Percentiles rank a stretch among this genome's conserved stretches.
phyloP scores from a whole-genome alignment of 2,113 vertebrate species.

The Halichoeres trimaculatus region DNA sequence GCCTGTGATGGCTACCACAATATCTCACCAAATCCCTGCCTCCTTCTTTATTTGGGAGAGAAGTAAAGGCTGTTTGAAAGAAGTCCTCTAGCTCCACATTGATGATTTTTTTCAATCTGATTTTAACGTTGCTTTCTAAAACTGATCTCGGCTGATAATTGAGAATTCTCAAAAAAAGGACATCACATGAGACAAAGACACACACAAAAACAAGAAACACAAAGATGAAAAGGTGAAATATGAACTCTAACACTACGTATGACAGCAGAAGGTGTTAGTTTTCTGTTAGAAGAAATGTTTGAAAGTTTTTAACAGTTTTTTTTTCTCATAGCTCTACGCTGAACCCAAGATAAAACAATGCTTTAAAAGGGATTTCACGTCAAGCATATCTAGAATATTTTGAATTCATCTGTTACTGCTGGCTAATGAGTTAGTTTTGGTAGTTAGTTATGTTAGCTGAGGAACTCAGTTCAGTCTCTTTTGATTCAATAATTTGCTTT shows the following conservation, averaged over 20 bases:
- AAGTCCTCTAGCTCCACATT: background rate
- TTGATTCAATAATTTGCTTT: conserved; percentile 72
- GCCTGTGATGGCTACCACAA: conserved; percentile 28
- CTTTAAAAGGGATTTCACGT: background rate
- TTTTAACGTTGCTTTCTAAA: too few species aligned
- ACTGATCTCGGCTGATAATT: too few species aligned
- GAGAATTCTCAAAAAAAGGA: too few species aligned
- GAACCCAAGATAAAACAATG: background rate
- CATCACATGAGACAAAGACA: background rate
- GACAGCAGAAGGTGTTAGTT: conserved; percentile 7
- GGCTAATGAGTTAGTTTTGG: conserved; percentile 65
- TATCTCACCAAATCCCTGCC: conserved; percentile 29
- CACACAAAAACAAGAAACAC: conserved; percentile 4
- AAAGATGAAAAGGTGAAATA: too few species aligned
- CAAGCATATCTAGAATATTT: too few species aligned
- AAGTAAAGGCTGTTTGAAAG: conserved; percentile 24
- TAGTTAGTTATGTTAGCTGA: conserved; percentile 65
- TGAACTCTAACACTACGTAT: background rate
- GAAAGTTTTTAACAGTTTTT: background rate
- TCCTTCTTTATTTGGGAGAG: conserved; percentile 12
- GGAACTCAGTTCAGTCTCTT: conserved; percentile 78
- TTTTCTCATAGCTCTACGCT: background rate
- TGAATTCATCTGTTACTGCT: background rate
- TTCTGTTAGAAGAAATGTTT: conserved; percentile 11
- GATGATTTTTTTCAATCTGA: too few species aligned